These are phyloP conservation scores for Seira musarum DNA, from an alignment of 2,888 invertebrate genomes.

Conservation along the genomic window DNA sequence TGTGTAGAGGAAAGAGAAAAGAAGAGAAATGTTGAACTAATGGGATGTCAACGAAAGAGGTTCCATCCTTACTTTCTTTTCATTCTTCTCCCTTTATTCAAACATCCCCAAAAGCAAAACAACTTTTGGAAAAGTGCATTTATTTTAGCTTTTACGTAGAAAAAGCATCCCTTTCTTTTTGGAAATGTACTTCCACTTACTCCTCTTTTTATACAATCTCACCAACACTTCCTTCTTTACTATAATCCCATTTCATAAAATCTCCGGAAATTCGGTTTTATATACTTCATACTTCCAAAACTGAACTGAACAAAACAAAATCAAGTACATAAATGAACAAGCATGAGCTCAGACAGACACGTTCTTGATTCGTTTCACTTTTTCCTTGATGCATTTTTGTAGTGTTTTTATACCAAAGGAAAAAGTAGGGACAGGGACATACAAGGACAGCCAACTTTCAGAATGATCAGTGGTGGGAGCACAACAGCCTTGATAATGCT, in stretches of 20 bases:
- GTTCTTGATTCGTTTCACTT: neutral
- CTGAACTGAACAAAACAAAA: neutral
- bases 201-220: slow-evolving; percentile 34
- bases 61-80: slow-evolving; percentile 13
- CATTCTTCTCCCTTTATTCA: neutral
- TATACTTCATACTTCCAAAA: slow-evolving; percentile 31
- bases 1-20: neutral
- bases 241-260: slow-evolving; percentile 57
- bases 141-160: slow-evolving; percentile 4
- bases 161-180: slow-evolving; percentile 26
- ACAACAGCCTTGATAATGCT: neutral
- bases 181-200: slow-evolving; percentile 6
- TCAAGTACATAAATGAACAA: neutral
- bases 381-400: neutral
- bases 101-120: slow-evolving; percentile 27
- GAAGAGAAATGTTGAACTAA: slow-evolving; percentile 38
- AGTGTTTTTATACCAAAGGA: neutral
- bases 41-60: slow-evolving; percentile 45
- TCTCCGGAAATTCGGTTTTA: slow-evolving; percentile 56
- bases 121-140: slow-evolving; percentile 17
- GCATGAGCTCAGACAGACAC: neutral
- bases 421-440: neutral
- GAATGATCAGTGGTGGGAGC: neutral
- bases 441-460: neutral
- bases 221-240: slow-evolving; percentile 42